Percentiles rank a stretch among this genome's conserved stretches.
phyloP scores from a whole-genome alignment of 1,140 invertebrate genomes.

The Drosophila ambigua region DNA sequence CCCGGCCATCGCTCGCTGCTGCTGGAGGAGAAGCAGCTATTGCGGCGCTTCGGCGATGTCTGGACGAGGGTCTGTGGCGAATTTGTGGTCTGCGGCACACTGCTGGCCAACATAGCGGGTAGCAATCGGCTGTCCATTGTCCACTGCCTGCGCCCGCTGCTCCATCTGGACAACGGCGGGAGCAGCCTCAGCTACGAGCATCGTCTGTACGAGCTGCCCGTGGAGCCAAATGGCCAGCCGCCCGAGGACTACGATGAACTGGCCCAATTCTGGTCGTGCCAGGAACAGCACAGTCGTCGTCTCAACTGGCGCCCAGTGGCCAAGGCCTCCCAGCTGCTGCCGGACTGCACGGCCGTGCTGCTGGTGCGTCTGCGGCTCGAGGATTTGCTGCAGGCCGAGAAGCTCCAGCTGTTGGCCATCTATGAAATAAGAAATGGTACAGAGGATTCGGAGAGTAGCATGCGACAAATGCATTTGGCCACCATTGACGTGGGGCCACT shows the following conservation, averaged over 20 bases:
- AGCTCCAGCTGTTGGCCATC: conserved; percentile 34
- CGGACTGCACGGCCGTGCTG: conserved; percentile 57
- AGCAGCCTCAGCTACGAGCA: conserved; percentile 25
- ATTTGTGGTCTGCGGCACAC: conserved; percentile 40
- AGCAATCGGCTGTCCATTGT: conserved; percentile 26
- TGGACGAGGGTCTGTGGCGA: conserved; percentile 63
- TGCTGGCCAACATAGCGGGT: conserved; percentile 50
- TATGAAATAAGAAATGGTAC: conserved; percentile 37
- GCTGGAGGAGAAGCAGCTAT: conserved; percentile 64
- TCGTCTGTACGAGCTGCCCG: conserved; percentile 61
- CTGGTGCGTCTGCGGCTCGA: conserved; percentile 41
- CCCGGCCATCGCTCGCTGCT: conserved; percentile 51
- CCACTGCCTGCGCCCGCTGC: conserved; percentile 45
- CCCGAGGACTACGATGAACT: conserved; percentile 55
- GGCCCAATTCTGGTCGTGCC: conserved; percentile 67
- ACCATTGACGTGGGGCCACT: conserved; percentile 38
- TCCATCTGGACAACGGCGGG: conserved; percentile 6
- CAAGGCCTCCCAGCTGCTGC: conserved; percentile 15
- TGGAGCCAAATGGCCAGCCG: conserved; percentile 40
- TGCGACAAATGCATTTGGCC: conserved; percentile 47
- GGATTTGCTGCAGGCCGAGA: conserved; percentile 40
- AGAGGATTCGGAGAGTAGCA: neutral
- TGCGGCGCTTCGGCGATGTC: conserved; percentile 59
- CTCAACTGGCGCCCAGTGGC: conserved; percentile 33
- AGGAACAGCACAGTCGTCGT: conserved; percentile 41